Conservation (phyloP, 2,888 invertebrate species). For the Flexamia atlantica region DNA sequence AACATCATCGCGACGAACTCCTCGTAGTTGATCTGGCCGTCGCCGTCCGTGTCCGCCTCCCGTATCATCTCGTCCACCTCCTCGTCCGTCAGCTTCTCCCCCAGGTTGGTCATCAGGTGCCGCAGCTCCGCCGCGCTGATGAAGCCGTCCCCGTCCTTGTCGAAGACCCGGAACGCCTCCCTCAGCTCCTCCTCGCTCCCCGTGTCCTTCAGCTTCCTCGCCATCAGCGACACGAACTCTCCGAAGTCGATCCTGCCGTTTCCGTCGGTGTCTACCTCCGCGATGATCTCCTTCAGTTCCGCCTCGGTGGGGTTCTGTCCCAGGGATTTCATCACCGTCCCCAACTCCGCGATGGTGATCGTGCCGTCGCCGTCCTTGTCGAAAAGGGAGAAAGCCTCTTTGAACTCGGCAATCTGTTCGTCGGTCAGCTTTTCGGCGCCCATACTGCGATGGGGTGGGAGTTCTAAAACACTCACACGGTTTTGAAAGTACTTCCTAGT, state of each 20-base stretch:
- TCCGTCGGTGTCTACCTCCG: constrained; percentile 92
- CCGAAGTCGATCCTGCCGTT: constrained; percentile 21
- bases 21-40: constrained; percentile 40
- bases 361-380: constrained; percentile 99
- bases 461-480: too few species aligned
- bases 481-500: too few species aligned
- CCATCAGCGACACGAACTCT: constrained; percentile 27
- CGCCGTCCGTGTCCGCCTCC: constrained; percentile 47
- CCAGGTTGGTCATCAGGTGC: constrained; percentile 57
- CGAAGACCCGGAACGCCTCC: constrained; percentile 59
- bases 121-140: constrained; percentile 58
- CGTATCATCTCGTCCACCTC: constrained; percentile 58
- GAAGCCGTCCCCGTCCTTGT: constrained; percentile 54
- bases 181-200: constrained; percentile 31
- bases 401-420: constrained; percentile 99
- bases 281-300: constrained; percentile 99
- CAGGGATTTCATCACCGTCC: constrained; percentile 98
- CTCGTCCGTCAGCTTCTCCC: constrained; percentile 55
- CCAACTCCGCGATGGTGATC: constrained; percentile 99
- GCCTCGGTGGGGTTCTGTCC: constrained; percentile 99
- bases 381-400: constrained; percentile 99
- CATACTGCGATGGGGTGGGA: too few species aligned
- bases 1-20: constrained; percentile 34
- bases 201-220: constrained; percentile 67
- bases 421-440: constrained; percentile 98